phyloP scores from a whole-genome alignment of 2,797 vertebrate species.

The Urophycis tenuis region DNA sequence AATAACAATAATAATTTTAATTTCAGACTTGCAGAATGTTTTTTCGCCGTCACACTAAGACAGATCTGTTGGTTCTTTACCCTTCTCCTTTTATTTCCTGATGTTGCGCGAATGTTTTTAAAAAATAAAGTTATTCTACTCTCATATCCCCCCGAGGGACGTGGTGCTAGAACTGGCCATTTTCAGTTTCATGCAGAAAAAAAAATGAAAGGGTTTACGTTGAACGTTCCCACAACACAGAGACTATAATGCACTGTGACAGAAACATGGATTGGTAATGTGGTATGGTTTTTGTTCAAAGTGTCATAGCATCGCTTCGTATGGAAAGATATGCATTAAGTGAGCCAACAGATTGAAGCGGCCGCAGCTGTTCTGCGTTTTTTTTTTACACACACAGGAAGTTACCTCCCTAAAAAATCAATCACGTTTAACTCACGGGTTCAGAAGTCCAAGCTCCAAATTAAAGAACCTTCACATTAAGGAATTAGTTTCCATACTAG shows the following conservation, averaged over 20 bases:
- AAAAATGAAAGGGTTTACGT: neutral
- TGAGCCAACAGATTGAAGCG: neutral
- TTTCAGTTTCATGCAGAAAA: neutral
- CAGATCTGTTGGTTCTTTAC: neutral
- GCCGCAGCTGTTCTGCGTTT: neutral
- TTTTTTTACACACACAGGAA: neutral
- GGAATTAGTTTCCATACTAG: constrained; percentile 3
- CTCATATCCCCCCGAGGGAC: neutral
- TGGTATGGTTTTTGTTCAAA: neutral
- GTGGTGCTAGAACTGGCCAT: neutral
- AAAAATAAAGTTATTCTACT: neutral
- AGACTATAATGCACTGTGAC: neutral
- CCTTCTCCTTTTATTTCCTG: neutral
- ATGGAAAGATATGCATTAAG: neutral
- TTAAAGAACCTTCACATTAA: neutral
- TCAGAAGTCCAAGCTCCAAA: neutral
- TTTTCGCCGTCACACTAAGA: neutral
- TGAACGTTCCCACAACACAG: constrained; percentile 1
- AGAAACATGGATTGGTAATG: neutral
- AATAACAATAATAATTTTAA: too few relatives aligned
- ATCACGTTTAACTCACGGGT: neutral
- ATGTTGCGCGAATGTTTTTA: neutral
- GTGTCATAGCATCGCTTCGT: neutral
- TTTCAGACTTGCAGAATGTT: too few relatives aligned
- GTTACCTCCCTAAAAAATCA: neutral